Evolutionary conservation across 2,113 vertebrate species (phyloP), one percentile per base, ranked within the genome.

Genomic region (Litocranius walleri): DNA sequence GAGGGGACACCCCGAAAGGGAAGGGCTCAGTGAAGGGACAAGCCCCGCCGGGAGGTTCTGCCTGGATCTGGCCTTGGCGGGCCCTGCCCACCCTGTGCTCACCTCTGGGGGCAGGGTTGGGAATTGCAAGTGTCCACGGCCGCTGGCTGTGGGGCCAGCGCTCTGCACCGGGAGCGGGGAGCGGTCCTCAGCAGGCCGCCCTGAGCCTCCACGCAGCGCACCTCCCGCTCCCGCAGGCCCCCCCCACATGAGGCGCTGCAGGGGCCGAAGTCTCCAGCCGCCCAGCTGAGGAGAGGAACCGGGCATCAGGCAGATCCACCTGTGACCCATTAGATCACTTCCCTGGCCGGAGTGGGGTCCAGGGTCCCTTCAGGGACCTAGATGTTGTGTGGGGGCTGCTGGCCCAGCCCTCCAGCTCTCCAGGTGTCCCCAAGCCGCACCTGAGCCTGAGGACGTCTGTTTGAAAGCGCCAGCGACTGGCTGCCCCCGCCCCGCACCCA

Each of bases 191-290:
- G 96, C 36, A 96, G 45, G 0, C 7, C 56, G 29, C 87, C 98
- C 17, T 82, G 97, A 81, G 84, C 97, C 88, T 98, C 98, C 84
- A 99, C 85, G 27, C 99, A 99, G 67, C 33, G 90, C 19, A 99
- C 97, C 12, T 71, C 85, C 86, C 98, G 98, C 93, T 98, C 89
- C 74, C 61, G 87, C 88, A 98, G 97, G 95, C 98, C 99, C 3
- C 98, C 98, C 1, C 98, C 98, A 77, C 99, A 99, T 80, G 98
- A 98, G 56, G 97, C 71, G 0, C 98, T 99, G 52, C 99, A 99
- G 3, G 98, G 97, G 19, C 99, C 98, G 67, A 98, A 99, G 93
- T 84, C 97, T 43, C 99, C 99, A 0, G 94, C 80, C 14, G 97
- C 94, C 99, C 99, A 99, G 57, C 99, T 99, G 97, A 43, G 96